phyloP scores from a whole-genome alignment of 1,140 invertebrate species.

The Proctacanthus coquilletti region DNA sequence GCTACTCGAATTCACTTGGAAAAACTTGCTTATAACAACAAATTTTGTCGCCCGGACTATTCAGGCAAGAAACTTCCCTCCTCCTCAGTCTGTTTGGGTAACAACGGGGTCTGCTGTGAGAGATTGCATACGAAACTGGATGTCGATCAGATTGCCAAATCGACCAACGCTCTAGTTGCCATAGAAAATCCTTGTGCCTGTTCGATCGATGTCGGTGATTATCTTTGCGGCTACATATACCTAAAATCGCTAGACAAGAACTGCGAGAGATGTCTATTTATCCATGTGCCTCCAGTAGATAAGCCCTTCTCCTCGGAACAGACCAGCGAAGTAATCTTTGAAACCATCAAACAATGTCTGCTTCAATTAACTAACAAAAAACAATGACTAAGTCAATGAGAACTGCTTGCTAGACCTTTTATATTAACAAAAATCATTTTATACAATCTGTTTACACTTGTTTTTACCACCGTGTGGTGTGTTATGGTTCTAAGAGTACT shows the following conservation, averaged over 20 bases:
- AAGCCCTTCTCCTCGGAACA: conserved; percentile 33
- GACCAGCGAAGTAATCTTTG: conserved; percentile 34
- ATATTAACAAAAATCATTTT: too few relatives aligned
- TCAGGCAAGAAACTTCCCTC: conserved; percentile 21
- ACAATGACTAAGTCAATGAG: too few relatives aligned
- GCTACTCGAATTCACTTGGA: conserved; percentile 38
- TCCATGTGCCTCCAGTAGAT: conserved; percentile 45
- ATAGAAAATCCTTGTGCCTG: conserved; percentile 7
- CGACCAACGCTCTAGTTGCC: conserved; percentile 7
- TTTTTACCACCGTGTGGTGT: too few relatives aligned
- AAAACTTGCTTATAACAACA: conserved; percentile 33
- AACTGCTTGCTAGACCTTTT: too few relatives aligned
- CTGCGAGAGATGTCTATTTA: conserved; percentile 33
- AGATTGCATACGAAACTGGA: conserved; percentile 31
- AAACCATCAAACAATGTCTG: conserved; percentile 32
- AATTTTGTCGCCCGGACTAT: conserved; percentile 34
- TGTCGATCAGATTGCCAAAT: conserved; percentile 30
- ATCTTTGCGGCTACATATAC: conserved; percentile 47
- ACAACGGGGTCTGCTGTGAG: conserved; percentile 13
- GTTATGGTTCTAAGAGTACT: too few relatives aligned
- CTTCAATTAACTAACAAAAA: too few relatives aligned
- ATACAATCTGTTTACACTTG: too few relatives aligned
- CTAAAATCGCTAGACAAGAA: conserved; percentile 39
- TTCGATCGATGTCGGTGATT: conserved; percentile 27
- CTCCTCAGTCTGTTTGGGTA: conserved; percentile 19